phyloP scores from a whole-genome alignment of 1,140 invertebrate genomes.

The Drosophila malerkotliana region DNA sequence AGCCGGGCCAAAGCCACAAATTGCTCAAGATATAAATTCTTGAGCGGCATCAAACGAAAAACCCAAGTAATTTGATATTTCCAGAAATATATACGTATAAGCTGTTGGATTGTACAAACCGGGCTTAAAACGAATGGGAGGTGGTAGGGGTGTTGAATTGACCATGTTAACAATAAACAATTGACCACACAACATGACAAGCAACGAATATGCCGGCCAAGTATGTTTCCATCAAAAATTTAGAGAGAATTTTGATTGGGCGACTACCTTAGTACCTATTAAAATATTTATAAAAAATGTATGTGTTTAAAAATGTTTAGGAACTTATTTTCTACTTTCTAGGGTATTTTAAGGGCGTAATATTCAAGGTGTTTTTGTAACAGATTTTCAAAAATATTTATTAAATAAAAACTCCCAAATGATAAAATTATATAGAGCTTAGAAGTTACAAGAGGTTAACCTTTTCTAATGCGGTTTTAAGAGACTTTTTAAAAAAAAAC shows the following conservation, averaged over 20 bases:
- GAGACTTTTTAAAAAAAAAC: too few species aligned
- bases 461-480: too few species aligned
- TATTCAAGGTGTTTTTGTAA: too few species aligned
- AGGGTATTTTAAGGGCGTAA: not conserved
- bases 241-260: not conserved
- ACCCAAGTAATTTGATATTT: conserved; percentile 52
- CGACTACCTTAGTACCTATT: conserved; percentile 5
- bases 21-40: conserved; percentile 43
- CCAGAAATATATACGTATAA: conserved; percentile 21
- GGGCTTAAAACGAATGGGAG: not conserved
- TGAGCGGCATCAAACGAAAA: conserved; percentile 23
- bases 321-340: too few species aligned
- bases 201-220: conserved; percentile 48
- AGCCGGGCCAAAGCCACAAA: conserved; percentile 48
- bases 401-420: too few species aligned
- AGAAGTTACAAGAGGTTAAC: too few species aligned
- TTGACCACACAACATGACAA: conserved; percentile 75
- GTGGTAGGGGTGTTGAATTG: conserved; percentile 17
- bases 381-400: too few species aligned
- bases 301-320: too few species aligned
- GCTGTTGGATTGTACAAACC: not conserved
- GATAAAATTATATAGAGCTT: too few species aligned
- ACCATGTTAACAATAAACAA: conserved; percentile 74
- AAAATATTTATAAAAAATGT: not conserved
- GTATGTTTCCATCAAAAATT: conserved; percentile 47